Evolutionary conservation across 2,797 vertebrate genomes (phyloP), one percentile per base, ranked within the genome.

Genomic region (Pseudomugil tenellus): DNA sequence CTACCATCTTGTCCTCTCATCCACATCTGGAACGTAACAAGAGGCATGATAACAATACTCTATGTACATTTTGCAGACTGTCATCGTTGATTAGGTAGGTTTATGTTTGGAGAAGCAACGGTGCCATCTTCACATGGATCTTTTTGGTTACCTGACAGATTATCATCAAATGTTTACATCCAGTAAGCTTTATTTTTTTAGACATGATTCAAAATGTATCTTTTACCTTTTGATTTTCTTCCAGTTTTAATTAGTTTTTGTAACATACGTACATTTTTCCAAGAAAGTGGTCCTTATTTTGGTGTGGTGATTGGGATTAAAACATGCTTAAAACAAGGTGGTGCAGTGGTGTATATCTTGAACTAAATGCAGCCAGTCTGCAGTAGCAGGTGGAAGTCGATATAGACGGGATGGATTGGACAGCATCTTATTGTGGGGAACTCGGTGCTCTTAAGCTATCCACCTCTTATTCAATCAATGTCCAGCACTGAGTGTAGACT

Each of bases 391-490:
- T 53, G 35, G 49, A 37, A 58, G 65, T 73, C 58, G 13, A 13
- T 56, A 37, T 58, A 52, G 32, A 34, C 31, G 35, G 57, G 17
- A 81, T 34, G 72, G 54, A 77, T 58, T 35, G 52, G 76, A 72
- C 70, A 74, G 68, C 55, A 81, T 76, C 59, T 86, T 72, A 32
- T 56, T 73, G 75, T 72, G 25, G 75, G 68, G 77, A 80, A 84
- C 84, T 88, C 65, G 77, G 46, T 66, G 53, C 74, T 79, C 59
- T 77, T 83, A 66, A 62, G 61, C 79, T 67, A 54, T 86, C 75
- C 77, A 52, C 79, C 72, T 86, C 69, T 85, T 77, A 88, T 80
- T 86, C 32, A 87, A 88, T 92, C 87, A 90, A 91, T 90, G 85
- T 75, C 72, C 57, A 63, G 59, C 63, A 7, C 56, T 17, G 37